Evolutionary conservation across 23 tunicate genomes (phyloP).

Genomic region (Ciona savignyi): DNA sequence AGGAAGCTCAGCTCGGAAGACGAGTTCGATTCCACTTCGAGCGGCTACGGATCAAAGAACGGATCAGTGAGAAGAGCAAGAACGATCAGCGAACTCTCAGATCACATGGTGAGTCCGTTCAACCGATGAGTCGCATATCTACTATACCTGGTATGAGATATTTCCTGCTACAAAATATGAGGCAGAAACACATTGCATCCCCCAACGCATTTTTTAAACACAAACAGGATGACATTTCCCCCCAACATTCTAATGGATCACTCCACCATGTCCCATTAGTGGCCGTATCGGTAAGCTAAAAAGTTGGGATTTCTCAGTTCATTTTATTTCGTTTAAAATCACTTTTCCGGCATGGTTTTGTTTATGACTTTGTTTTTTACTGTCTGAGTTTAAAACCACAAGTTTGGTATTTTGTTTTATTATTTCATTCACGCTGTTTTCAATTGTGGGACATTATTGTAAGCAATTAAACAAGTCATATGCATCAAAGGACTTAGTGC

Average conservation of each 20-base stretch:
- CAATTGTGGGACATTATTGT: too few relatives aligned
- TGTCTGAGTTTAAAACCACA: neutral
- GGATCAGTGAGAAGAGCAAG: conserved; percentile 61
- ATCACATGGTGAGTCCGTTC: conserved; percentile 57
- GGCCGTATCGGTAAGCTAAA: neutral
- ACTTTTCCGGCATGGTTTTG: neutral
- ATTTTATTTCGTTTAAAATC: neutral
- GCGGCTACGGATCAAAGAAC: conserved; percentile 65
- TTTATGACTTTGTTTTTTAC: neutral
- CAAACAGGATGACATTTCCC: neutral
- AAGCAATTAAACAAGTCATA: too few relatives aligned
- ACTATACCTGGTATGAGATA: too few relatives aligned
- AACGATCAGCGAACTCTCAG: conserved; percentile 84
- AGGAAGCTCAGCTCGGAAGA: conserved; percentile 36
- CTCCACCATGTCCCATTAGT: neutral
- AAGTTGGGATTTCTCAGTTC: neutral
- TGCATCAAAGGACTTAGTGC: too few relatives aligned
- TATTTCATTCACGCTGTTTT: too few relatives aligned
- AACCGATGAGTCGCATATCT: too few relatives aligned
- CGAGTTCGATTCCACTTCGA: conserved; percentile 37
- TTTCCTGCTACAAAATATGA: too few relatives aligned
- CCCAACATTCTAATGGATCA: neutral
- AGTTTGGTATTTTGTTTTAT: too few relatives aligned
- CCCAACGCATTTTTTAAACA: too few relatives aligned
- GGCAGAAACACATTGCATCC: too few relatives aligned